Evolutionary conservation across 2,797 vertebrate species (phyloP).

Genomic region (Lutjanus argentimaculatus): DNA sequence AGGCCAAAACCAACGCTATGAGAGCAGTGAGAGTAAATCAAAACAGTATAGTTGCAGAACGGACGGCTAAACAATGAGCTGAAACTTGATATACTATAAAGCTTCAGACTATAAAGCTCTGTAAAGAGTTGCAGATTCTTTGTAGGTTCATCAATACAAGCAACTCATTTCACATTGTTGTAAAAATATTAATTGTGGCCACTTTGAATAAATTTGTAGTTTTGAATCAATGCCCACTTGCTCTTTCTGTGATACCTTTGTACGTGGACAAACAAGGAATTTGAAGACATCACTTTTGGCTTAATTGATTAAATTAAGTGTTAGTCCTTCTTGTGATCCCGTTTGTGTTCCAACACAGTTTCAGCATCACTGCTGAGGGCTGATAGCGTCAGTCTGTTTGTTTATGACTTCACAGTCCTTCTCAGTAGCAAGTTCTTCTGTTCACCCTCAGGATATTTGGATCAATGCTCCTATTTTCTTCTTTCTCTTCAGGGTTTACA

Average conservation of each 20-base stretch:
- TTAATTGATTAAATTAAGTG: background rate
- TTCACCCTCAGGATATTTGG: slow-evolving; percentile 59
- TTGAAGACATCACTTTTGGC: background rate
- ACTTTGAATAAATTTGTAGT: background rate
- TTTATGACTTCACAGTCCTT: slow-evolving; percentile 29
- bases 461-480: slow-evolving; percentile 25
- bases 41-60: too few species aligned
- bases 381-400: background rate
- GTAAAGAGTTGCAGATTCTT: too few species aligned
- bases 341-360: background rate
- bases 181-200: background rate
- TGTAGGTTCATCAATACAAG: background rate
- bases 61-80: too few species aligned
- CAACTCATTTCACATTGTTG: background rate
- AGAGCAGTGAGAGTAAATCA: too few species aligned
- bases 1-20: too few species aligned
- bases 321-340: background rate
- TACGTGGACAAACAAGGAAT: background rate
- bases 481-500: slow-evolving; percentile 51
- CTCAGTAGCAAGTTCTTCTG: slow-evolving; percentile 20
- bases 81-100: too few species aligned
- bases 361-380: background rate
- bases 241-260: background rate
- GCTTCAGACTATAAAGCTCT: too few species aligned
- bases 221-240: background rate